A percentile compares a stretch with the other conserved stretches of the same genome.
phyloP scores from a whole-genome alignment of 2,113 vertebrate genomes.

The Theropithecus gelada region DNA sequence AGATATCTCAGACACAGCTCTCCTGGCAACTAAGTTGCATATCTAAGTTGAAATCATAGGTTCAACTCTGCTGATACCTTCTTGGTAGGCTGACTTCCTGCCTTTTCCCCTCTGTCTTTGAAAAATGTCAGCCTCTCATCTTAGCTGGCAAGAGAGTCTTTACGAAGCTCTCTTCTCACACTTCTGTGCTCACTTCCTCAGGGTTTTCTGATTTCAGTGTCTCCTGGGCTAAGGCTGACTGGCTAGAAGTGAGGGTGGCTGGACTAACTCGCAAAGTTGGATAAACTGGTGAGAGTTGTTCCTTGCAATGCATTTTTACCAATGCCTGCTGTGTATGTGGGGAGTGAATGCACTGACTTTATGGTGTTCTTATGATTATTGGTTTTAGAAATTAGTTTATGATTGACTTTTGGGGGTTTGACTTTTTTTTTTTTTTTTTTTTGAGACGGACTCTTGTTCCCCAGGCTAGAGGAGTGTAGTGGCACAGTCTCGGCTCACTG shows the following conservation, averaged over 20 bases:
- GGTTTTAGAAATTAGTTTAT: neutral
- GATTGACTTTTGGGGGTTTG: neutral
- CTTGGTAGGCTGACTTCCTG: neutral
- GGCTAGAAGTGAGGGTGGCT: neutral
- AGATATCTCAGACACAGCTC: constrained; percentile 55
- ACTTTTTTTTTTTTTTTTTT: neutral
- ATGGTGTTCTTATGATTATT: neutral
- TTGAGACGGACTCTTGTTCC: too few relatives aligned
- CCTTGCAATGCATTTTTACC: neutral
- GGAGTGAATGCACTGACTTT: neutral
- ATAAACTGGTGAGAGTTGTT: neutral
- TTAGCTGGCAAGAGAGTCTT: neutral
- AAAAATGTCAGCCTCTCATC: constrained; percentile 58
- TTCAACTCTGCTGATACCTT: neutral
- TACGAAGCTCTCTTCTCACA: neutral
- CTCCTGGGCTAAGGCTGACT: neutral
- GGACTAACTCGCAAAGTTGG: neutral
- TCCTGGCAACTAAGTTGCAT: constrained; percentile 45
- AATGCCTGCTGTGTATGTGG: fast-evolving
- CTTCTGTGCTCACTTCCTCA: neutral
- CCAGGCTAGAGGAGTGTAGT: too few relatives aligned
- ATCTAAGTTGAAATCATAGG: constrained; percentile 60
- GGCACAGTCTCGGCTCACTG: too few relatives aligned
- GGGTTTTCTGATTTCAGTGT: neutral
- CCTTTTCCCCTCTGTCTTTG: constrained; percentile 38